Evolutionary conservation across 2,888 invertebrate species (phyloP).

Genomic region (Timandra comae): DNA sequence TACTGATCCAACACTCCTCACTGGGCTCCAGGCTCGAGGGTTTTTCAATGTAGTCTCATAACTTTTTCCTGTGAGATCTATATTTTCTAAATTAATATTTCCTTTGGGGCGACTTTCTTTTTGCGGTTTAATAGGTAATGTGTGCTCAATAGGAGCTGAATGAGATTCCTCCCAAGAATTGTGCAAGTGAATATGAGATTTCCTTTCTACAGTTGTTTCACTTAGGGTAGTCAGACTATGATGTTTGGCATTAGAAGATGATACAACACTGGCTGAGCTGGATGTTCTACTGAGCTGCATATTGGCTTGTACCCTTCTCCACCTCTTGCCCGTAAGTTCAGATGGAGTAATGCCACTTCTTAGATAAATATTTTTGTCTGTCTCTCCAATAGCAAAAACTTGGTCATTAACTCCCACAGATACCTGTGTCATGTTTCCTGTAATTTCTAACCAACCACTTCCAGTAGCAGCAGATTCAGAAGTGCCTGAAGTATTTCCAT

Average conservation of each 20-base stretch:
- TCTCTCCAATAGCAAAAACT: slow-evolving; percentile 89
- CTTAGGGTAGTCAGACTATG: slow-evolving; percentile 79
- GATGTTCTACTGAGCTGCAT: slow-evolving; percentile 90
- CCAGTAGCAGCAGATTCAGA: slow-evolving; percentile 88
- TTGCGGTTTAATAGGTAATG: slow-evolving; percentile 75
- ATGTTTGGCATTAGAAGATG: slow-evolving; percentile 79
- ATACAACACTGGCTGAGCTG: slow-evolving; percentile 84
- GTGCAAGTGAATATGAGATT: slow-evolving; percentile 72
- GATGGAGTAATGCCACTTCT: slow-evolving; percentile 84
- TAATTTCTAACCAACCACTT: slow-evolving; percentile 92
- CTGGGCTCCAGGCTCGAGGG: slow-evolving; percentile 91
- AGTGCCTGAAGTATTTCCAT: slow-evolving; percentile 82
- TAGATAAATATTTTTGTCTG: slow-evolving; percentile 88
- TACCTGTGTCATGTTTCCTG: slow-evolving; percentile 87
- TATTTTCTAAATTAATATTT: slow-evolving; percentile 52
- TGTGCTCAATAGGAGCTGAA: slow-evolving; percentile 84
- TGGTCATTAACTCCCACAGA: slow-evolving; percentile 94
- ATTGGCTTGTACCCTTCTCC: slow-evolving; percentile 87
- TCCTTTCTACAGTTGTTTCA: slow-evolving; percentile 56
- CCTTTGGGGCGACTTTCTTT: slow-evolving; percentile 50
- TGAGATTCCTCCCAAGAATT: slow-evolving; percentile 84
- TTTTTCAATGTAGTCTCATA: slow-evolving; percentile 85
- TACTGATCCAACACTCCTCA: slow-evolving; percentile 90
- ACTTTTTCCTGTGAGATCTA: slow-evolving; percentile 79
- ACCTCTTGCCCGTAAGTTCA: slow-evolving; percentile 91